Conservation (phyloP, 2,113 vertebrate genomes). For the Platycercus adscitus region DNA sequence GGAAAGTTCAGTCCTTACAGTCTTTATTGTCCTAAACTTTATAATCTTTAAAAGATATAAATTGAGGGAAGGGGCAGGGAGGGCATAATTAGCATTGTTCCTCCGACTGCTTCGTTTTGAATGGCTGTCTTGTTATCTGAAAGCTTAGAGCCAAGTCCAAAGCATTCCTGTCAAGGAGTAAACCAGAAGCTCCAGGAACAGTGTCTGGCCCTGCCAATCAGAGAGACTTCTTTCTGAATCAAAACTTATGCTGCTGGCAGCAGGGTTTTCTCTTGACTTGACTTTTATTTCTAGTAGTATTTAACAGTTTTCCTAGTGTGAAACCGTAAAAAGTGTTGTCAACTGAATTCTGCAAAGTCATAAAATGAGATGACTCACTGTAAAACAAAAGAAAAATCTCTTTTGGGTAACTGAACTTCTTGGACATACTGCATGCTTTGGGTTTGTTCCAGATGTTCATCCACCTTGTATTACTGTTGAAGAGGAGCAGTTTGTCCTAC, state of each 20-base stretch:
- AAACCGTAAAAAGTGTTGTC: background rate
- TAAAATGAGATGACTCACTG: background rate
- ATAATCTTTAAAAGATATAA: rapidly evolving
- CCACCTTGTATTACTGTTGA: background rate
- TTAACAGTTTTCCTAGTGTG: background rate
- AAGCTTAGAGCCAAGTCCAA: background rate
- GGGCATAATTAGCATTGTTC: background rate
- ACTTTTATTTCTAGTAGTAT: background rate
- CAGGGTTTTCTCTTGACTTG: background rate
- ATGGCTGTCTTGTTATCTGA: too few relatives aligned
- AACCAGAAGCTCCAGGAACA: background rate
- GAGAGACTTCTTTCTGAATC: background rate
- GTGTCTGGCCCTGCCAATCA: background rate
- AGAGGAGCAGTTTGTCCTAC: background rate
- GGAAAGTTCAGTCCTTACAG: background rate
- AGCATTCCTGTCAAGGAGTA: background rate
- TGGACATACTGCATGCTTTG: background rate
- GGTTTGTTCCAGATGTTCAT: constrained; percentile 5
- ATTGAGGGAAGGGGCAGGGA: background rate
- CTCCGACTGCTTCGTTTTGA: background rate
- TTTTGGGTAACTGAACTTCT: background rate
- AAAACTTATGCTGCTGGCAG: background rate
- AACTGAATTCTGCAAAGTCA: background rate
- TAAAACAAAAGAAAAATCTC: constrained; percentile 6
- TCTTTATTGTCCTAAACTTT: background rate